Conservation (phyloP, 2,113 vertebrate genomes). For the Sciurus niger region DNA sequence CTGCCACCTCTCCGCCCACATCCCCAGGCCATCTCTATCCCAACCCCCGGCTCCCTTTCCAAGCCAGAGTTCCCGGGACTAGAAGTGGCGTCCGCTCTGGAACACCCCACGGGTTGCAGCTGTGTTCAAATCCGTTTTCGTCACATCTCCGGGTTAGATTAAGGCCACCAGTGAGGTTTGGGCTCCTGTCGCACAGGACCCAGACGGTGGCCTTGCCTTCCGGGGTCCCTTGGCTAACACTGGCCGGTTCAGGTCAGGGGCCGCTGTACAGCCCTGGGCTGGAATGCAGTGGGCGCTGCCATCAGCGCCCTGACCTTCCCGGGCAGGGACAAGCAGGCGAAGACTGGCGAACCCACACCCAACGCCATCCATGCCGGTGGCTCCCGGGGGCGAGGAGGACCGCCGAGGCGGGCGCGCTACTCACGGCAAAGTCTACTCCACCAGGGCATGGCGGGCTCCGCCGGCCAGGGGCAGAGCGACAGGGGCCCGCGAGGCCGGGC, state of each 20-base stretch:
- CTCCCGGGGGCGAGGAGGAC: background rate
- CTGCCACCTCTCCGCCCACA: background rate
- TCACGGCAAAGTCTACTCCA: conserved; percentile 76
- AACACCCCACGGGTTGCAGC: background rate
- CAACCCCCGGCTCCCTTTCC: background rate
- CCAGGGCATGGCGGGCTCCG: conserved; percentile 55
- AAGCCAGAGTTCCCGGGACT: fast-evolving
- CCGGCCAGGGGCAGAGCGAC: background rate
- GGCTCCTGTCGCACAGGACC: background rate
- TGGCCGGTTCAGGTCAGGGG: background rate
- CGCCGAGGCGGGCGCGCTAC: background rate
- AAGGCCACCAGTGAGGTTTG: too few relatives aligned
- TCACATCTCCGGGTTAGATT: background rate
- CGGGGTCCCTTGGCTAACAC: background rate
- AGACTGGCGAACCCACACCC: background rate
- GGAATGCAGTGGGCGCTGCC: background rate
- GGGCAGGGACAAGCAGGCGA: background rate
- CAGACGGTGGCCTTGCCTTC: background rate
- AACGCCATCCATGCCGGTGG: fast-evolving
- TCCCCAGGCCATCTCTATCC: background rate
- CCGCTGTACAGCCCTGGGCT: background rate
- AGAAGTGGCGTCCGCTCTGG: background rate
- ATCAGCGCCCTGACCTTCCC: background rate
- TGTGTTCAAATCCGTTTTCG: background rate
- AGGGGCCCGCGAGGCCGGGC: conserved; percentile 27